Base-by-base conservation (phyloP, 2,113 vertebrate species). In the Hippopotamus amphibius region DNA sequence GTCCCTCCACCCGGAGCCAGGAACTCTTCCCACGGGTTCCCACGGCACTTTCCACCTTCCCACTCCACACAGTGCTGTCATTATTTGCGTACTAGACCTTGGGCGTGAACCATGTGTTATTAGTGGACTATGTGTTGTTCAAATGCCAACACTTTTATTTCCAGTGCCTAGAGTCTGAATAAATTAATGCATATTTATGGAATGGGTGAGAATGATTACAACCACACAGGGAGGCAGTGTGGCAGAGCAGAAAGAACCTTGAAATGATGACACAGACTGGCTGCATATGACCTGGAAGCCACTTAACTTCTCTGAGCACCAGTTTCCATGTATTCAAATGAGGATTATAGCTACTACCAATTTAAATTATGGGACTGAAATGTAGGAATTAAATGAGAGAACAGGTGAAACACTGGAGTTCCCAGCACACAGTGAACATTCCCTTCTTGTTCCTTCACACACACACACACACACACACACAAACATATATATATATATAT, bases 161-260 rank as follows among this genome's bases (percentile, higher is more conserved):
- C 82, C 19, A 94, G 41, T n/a, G 19, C 30, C 91, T 88, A 48
- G 15, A 72, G 46, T 90, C 37, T 93, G 74, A 68, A 68, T 82
- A 89, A 41, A 43, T 72, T 68, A 46, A 74, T 92, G 79, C 5
- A 33, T 81, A 46, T 50, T 88, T 86, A 82, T 81, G 22, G 48
- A 74, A 71, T 71, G 77, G 9, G 33, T 50, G 72, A 91, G 61
- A 93, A 93, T 84, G 77, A 76, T 81, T 96, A 90, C 55, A 89
- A 37, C 90, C 41, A 37, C 41, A 61, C 3, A 7, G 69, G 33
- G 19, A 68, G 46, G 41, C 53, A 68, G 28, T 57, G 63, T 80
- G 79, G 86, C 53, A 86, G 83, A 89, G 37, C 12, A 68, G 68
- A 87, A 89, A 93, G 13, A n/a, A 74, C 6, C 46, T 55, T 53